phyloP scores from a whole-genome alignment of 2,888 invertebrate species.

The Drosophila borborema region DNA sequence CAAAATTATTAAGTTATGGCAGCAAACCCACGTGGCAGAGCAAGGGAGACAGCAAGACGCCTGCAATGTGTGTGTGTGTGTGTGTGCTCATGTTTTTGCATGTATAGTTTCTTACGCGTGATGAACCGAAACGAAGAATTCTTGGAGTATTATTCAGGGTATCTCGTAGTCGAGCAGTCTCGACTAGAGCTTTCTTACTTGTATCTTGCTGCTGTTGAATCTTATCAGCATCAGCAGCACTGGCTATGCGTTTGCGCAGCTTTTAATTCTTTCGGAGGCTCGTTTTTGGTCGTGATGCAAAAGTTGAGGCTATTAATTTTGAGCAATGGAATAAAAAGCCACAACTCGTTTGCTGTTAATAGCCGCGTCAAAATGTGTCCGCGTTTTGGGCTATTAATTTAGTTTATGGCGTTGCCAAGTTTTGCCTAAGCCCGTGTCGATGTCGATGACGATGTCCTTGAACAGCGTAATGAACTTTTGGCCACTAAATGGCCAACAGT shows the following conservation, averaged over 20 bases:
- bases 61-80: too few relatives aligned
- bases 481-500: conserved; percentile 19
- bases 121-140: too few relatives aligned
- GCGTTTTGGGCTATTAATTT: conserved; percentile 56
- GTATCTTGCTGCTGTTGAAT: conserved; percentile 15
- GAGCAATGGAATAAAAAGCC: conserved; percentile 28
- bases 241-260: conserved; percentile 2
- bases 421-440: conserved; percentile 41
- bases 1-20: too few relatives aligned
- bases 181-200: too few relatives aligned
- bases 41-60: too few relatives aligned
- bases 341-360: conserved; percentile 45
- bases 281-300: background rate
- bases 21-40: too few relatives aligned
- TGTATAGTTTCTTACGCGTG: too few relatives aligned
- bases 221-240: conserved; percentile 36
- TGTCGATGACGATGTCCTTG: conserved; percentile 50
- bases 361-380: conserved; percentile 42
- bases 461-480: conserved; percentile 58
- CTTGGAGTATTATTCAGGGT: too few relatives aligned
- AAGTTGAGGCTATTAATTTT: conserved; percentile 37
- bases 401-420: conserved; percentile 51
- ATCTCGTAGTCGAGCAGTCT: too few relatives aligned
- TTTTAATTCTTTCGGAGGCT: background rate
- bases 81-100: too few relatives aligned